Evolutionary conservation across 2,113 vertebrate species (phyloP), one percentile per base, ranked within the genome.

Genomic region (Rhinoderma darwinii): DNA sequence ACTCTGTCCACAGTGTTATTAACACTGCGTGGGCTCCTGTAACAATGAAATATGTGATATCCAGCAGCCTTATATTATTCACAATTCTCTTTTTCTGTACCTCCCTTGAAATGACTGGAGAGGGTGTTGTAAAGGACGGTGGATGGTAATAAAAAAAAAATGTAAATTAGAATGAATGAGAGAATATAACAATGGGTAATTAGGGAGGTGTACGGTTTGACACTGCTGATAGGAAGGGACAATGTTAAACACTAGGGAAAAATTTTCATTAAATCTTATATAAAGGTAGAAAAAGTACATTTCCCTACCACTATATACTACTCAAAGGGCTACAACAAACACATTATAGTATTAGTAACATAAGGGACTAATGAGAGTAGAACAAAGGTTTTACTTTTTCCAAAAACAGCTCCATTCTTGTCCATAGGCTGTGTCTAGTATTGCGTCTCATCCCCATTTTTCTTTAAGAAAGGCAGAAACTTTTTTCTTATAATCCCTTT

Each of bases 121-220:
- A 74, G 82, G 44, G 68, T 73, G 25, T 56, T 74, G 66, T 73
- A 73, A 84, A 84, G 22, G 68, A 84, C 68, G 27, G 30, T 4
- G n/a, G 30, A 44, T 82, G 56, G 59, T 50, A 50, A 70, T 83
- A 83, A 70, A 70, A 50, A n/a, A 44, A 44, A 22, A 10, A 70
- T 37, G 25, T 25, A 14, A 70, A 83, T 83, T 47, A 83, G 18
- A 72, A 51, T 70, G 27, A 51, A 83, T 83, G 27, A 68, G 63
- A 51, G 43, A 51, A 44, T 44, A 37, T 37, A 83, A 72, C 39
- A 51, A 51, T 68, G 32, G 63, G 43, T 50, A 72, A 70, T 83
- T 50, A 83, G 54, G 78, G 51, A 81, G 81, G 37, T 82, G 27
- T 25, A 72, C 70, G 63, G 43, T 50, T 35, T 50, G 22, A 47